Base-by-base conservation (phyloP, 2,888 invertebrate genomes). In the Lochmaea capreae region DNA sequence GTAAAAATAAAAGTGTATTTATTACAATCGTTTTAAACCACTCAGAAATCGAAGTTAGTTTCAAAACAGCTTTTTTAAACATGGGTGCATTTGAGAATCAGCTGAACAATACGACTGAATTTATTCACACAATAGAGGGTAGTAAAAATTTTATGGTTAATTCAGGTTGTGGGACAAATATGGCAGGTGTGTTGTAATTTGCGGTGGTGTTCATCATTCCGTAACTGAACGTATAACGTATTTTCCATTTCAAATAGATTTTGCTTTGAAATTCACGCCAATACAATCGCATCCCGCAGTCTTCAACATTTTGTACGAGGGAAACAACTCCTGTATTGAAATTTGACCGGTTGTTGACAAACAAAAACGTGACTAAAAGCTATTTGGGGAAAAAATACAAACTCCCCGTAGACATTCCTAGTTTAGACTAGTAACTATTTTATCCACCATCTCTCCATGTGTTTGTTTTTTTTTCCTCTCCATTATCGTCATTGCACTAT, bases 161-260 rank as follows among this genome's bases (percentile, higher is more conserved):
- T 52, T 54, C 3, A 4, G 54, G 16, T n/a, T 16, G 54, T 54
- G 54, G 54, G 54, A 54, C 9, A 54, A 54, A 54, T 18, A 10
- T 16, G 54, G 18, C 54, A 54, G 18, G 54, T 54, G 54, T 16
- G 16, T 18, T 16, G 18, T 54, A 54, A 54, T 54, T 54, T 54
- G 54, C 54, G 18, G 16, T 54, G 10, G 16, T 54, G 54, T 54
- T 54, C 16, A 54, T 54, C 54, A 54, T 54, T 54, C 54, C 54
- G 54, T 54, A 54, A 54, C 54, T 54, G 52, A 52, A 52, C 16
- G 16, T 52, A 52, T 52, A 52, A 52, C 52, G 52, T 4, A 54
- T 54, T 54, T 54, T 18, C 54, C 16, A 54, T 54, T 54, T 18
- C 54, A 10, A 18, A 18, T 16, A 54, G 18, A 9, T 10, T 18